Conservation (phyloP, 2,888 invertebrate genomes). For the Dione juno region DNA sequence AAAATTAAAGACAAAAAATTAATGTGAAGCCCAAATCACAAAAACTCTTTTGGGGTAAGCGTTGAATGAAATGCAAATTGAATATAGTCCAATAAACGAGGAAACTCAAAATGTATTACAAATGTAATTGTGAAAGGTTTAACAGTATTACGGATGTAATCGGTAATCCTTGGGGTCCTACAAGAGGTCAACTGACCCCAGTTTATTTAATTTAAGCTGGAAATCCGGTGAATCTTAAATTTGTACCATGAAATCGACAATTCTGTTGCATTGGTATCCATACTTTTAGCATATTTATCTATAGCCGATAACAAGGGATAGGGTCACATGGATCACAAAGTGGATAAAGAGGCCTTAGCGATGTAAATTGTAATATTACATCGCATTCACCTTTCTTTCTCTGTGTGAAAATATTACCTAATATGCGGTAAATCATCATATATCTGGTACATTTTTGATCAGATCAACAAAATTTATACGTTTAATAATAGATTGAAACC, state of each 20-base stretch:
- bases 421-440: too few relatives aligned
- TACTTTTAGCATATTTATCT: not conserved
- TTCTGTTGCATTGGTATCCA: not conserved
- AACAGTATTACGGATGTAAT: constrained; percentile 45
- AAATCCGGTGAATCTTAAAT: constrained; percentile 28
- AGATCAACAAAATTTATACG: too few relatives aligned
- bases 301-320: not conserved
- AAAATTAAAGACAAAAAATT: not conserved
- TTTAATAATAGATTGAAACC: too few relatives aligned
- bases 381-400: too few relatives aligned
- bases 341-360: too few relatives aligned
- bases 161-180: constrained; percentile 43
- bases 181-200: constrained; percentile 42
- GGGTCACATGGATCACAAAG: not conserved
- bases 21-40: not conserved
- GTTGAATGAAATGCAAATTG: constrained; percentile 38
- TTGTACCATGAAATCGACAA: constrained; percentile 1
- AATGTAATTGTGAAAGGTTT: constrained; percentile 47
- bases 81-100: constrained; percentile 34
- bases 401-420: too few relatives aligned
- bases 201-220: constrained; percentile 45
- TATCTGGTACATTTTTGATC: too few relatives aligned
- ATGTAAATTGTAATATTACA: too few relatives aligned
- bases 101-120: constrained; percentile 44
- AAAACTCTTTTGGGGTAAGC: constrained; percentile 8